Evolutionary conservation across 2,797 vertebrate species (phyloP).

Genomic region (Mormyrops attenuatus): DNA sequence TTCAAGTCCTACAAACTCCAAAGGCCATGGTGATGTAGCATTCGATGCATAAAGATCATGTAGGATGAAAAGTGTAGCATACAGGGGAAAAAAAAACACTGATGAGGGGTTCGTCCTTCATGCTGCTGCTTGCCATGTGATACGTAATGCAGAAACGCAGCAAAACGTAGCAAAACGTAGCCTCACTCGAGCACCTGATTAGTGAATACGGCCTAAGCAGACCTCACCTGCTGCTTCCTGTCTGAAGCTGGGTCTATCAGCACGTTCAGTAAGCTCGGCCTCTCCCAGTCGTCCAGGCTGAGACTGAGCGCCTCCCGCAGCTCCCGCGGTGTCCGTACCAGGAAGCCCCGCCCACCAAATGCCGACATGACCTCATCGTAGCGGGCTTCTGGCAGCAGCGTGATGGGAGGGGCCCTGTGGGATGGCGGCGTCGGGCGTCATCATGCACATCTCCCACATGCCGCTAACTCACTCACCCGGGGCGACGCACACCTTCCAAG

Average conservation of each 20-base stretch:
- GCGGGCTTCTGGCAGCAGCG: conserved; percentile 80
- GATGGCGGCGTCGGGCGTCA: not conserved
- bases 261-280: conserved; percentile 83
- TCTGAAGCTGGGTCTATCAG: conserved; percentile 82
- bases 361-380: conserved; percentile 86
- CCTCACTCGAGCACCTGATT: not conserved
- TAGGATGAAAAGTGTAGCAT: not conserved
- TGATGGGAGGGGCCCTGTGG: conserved; percentile 76
- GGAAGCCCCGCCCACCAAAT: conserved; percentile 84
- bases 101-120: not conserved
- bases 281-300: conserved; percentile 67
- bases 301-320: conserved; percentile 67
- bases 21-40: not conserved
- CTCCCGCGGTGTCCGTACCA: conserved; percentile 79
- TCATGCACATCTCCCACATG: not conserved
- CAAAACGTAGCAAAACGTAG: not conserved
- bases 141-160: not conserved
- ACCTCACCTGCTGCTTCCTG: conserved; percentile 81
- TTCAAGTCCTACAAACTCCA: not conserved
- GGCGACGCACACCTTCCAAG: not conserved
- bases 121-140: not conserved
- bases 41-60: not conserved
- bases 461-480: not conserved
- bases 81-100: not conserved
- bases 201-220: not conserved